These are phyloP conservation scores for Gallinago jamesoni DNA, from an alignment of 2,113 vertebrate species.

Conservation along the genomic window DNA sequence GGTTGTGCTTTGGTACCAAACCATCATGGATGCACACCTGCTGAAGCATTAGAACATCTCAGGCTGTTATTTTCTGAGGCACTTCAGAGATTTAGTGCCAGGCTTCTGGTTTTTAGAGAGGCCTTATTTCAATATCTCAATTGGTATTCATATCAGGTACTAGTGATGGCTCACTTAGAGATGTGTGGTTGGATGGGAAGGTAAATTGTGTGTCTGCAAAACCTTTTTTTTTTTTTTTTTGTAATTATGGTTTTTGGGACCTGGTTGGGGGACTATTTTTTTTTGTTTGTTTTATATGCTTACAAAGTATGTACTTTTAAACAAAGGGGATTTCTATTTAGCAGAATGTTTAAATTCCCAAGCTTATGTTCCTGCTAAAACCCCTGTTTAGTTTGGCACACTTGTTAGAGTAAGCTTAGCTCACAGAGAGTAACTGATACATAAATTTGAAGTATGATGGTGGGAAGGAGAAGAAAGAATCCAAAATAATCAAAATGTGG, in stretches of 20 bases:
- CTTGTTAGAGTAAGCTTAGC: not conserved
- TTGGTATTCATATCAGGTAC: not conserved
- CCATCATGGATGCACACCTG: accelerated
- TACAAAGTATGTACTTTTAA: not conserved
- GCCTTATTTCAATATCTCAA: not conserved
- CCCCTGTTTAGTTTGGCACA: not conserved
- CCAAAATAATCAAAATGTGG: not conserved
- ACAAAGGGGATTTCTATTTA: not conserved
- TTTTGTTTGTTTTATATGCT: not conserved
- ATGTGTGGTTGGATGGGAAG: not conserved
- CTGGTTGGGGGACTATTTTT: not conserved
- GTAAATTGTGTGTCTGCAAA: not conserved
- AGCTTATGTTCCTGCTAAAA: not conserved
- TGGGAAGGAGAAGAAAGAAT: not conserved
- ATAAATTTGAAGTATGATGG: not conserved
- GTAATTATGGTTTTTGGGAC: not conserved
- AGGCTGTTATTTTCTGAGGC: not conserved
- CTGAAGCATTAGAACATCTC: not conserved
- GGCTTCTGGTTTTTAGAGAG: not conserved
- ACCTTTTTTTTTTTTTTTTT: not conserved
- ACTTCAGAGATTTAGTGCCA: not conserved
- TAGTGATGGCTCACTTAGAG: not conserved
- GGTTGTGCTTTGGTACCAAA: not conserved
- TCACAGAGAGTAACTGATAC: not conserved
- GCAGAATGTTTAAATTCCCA: not conserved